Evolutionary conservation across 2,888 invertebrate genomes (phyloP), one percentile per base, ranked within the genome.

Genomic region (Parasteatoda lunata): DNA sequence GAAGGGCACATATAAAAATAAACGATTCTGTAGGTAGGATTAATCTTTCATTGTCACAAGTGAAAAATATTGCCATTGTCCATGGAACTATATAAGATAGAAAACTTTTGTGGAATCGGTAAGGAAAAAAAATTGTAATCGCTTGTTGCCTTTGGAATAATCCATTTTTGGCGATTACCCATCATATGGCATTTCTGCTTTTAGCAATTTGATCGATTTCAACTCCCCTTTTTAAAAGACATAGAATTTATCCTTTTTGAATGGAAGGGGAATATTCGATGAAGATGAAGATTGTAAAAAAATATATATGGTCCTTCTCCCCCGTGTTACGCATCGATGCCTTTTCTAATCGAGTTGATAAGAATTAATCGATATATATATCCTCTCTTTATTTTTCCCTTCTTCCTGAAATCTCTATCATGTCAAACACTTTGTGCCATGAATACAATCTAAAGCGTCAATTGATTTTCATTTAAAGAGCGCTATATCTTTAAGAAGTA

Each of bases 311-410:
- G 73, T 81, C 54, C 65, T 72, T 48, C 30, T 13, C 71, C 45
- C 54, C 72, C 52, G 69, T 45, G 54, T 30, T 11, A 54, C 54
- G 13, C 66, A 59, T n/a, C 59, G 7, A 59, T 59, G n/a, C 9
- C 59, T 59, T 73, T 68, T 81, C 72, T 73, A 81, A 81, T 81
- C 68, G 81, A 81, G 68, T 48, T 81, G 81, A 81, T 81, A 81
- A 81, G 81, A 81, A 65, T 68, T 48, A 75, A 81, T 81, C 81
- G 73, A 81, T 73, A 49, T 72, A 30, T 30, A 30, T 30, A 59
- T 11, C n/a, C n/a, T 59, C 3, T 72, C 68, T 73, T 30, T 52
- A 52, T 66, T n/a, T 69, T 45, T 48, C 8, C 72, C 49, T 65
- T 72, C 65, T 52, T 64, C n/a, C 51, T 30, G 73, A 81, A 81